A percentile compares a stretch with the other conserved stretches of the same genome.
These are phyloP conservation scores for Oncorhynchus clarkii DNA, from an alignment of 2,113 vertebrate species.

Conservation along the genomic window DNA sequence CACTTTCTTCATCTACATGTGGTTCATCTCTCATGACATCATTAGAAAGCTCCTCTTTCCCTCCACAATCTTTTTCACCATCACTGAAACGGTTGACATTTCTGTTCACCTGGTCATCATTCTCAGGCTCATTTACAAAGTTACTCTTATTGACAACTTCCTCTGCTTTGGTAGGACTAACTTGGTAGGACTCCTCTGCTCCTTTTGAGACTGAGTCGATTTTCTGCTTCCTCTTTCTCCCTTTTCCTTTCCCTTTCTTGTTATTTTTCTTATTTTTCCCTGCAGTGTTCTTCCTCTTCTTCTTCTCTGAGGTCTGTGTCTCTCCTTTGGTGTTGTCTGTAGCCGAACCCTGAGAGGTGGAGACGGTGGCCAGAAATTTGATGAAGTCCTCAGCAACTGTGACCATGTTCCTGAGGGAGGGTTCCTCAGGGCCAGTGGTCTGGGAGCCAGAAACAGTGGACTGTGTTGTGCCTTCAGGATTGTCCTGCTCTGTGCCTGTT, in stretches of 20 bases:
- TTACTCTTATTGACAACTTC: conserved; percentile 48
- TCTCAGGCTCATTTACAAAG: conserved; percentile 28
- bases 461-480: conserved; percentile 46
- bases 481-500: conserved; percentile 31
- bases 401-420: conserved; percentile 58
- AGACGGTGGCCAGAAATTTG: conserved; percentile 78
- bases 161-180: conserved; percentile 37
- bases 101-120: conserved; percentile 25
- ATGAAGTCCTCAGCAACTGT: conserved; percentile 75
- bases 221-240: conserved; percentile 68
- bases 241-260: conserved; percentile 72
- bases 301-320: conserved; percentile 57
- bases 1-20: conserved; percentile 36
- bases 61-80: conserved; percentile 40
- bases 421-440: conserved; percentile 50
- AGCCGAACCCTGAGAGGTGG: conserved; percentile 69
- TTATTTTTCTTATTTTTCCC: conserved; percentile 67
- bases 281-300: conserved; percentile 54
- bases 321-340: conserved; percentile 53
- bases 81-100: conserved; percentile 37
- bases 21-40: conserved; percentile 72
- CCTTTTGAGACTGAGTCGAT: conserved; percentile 18
- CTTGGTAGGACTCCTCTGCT: conserved; percentile 12
- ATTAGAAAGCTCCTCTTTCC: conserved; percentile 64
- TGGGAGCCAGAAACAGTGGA: conserved; percentile 32